phyloP scores from a whole-genome alignment of 2,888 invertebrate genomes.

The Lasioglossum lativentre region DNA sequence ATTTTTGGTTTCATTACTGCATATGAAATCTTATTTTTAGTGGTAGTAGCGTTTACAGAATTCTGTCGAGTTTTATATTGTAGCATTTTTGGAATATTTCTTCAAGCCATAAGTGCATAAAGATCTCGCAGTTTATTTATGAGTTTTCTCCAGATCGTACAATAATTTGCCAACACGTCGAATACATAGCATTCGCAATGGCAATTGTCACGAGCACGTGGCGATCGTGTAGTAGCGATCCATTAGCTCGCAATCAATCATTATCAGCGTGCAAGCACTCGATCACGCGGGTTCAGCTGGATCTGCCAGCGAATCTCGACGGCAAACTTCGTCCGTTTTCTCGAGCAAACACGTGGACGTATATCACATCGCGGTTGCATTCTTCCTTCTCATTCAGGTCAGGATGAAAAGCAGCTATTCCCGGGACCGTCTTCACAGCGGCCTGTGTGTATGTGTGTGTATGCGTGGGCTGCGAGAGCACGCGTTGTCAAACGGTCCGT shows the following conservation, averaged over 20 bases:
- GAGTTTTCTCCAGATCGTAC: too few species aligned
- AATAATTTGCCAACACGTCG: too few species aligned
- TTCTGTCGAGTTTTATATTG: too few species aligned
- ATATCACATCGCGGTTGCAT: not conserved
- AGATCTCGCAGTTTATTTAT: too few species aligned
- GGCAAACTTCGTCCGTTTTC: not conserved
- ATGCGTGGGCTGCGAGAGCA: not conserved
- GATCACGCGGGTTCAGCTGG: not conserved
- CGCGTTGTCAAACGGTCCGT: not conserved
- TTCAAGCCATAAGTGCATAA: too few species aligned
- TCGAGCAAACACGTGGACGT: slow-evolving; percentile 5
- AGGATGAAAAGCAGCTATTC: not conserved
- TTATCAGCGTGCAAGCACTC: not conserved
- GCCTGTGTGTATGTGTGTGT: too few species aligned
- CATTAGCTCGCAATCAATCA: not conserved
- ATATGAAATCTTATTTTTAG: too few species aligned
- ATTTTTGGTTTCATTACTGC: too few species aligned
- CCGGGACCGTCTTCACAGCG: not conserved
- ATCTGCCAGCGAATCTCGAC: not conserved
- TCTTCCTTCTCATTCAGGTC: slow-evolving; percentile 7
- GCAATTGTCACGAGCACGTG: not conserved
- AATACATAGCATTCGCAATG: too few species aligned
- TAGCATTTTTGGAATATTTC: too few species aligned
- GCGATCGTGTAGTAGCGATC: not conserved
- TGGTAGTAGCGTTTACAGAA: too few species aligned